Evolutionary conservation across 1,140 invertebrate species (phyloP).

Genomic region (Coenobita brevimanus): DNA sequence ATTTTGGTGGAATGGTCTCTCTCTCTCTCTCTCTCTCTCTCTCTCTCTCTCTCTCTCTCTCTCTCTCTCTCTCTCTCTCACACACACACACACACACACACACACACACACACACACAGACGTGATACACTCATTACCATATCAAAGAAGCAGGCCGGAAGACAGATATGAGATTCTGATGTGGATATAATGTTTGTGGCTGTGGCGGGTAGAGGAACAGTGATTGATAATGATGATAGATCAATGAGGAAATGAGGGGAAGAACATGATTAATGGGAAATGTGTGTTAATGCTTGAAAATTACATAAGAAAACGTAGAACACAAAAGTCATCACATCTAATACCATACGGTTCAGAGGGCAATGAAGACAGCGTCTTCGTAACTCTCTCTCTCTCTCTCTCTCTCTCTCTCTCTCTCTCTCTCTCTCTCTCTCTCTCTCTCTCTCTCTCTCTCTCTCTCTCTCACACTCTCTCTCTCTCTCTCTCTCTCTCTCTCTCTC

Average conservation of each 20-base stretch:
- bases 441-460: too few relatives aligned
- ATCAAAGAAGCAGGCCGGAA: background rate
- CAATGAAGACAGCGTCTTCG: background rate
- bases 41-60: background rate
- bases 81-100: conserved; percentile 7
- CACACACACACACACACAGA: background rate
- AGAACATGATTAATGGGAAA: background rate
- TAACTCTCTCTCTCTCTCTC: background rate
- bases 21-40: too few relatives aligned
- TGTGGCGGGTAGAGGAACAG: background rate
- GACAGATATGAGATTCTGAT: background rate
- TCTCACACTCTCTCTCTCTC: too few relatives aligned
- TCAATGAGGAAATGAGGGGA: background rate
- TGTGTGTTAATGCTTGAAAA: background rate
- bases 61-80: background rate
- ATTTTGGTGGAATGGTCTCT: too few relatives aligned
- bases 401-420: too few relatives aligned
- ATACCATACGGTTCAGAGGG: background rate
- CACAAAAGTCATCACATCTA: background rate
- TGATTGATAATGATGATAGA: background rate
- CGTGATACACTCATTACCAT: background rate
- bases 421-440: too few relatives aligned
- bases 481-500: background rate
- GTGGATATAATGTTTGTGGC: background rate
- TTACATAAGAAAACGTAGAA: background rate